Evolutionary conservation across 2,797 vertebrate genomes (phyloP).

Genomic region (Brotula barbata): DNA sequence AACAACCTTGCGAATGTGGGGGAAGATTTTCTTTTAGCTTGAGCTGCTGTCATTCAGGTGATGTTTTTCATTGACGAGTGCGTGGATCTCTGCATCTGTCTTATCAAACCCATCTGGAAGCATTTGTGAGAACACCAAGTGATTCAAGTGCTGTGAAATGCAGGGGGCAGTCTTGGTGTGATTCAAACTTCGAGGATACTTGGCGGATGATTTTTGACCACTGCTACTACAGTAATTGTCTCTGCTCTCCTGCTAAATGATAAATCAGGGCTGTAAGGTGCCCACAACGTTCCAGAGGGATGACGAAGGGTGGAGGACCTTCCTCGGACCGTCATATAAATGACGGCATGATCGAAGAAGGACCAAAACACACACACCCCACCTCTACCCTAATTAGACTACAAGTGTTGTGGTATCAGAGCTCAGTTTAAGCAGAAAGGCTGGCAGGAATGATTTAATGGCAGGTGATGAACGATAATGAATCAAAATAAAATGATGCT

Average conservation of each 20-base stretch:
- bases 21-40: too few species aligned
- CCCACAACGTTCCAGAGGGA: slow-evolving; percentile 30
- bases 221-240: too few species aligned
- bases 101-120: too few species aligned
- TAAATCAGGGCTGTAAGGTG: slow-evolving; percentile 31
- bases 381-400: slow-evolving; percentile 10
- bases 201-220: too few species aligned
- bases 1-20: too few species aligned
- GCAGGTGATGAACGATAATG: slow-evolving; percentile 29
- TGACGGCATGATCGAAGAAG: slow-evolving; percentile 31
- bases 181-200: too few species aligned
- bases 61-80: too few species aligned
- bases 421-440: slow-evolving; percentile 26
- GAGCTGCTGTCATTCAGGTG: too few species aligned
- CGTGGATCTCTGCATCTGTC: too few species aligned
- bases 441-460: slow-evolving; percentile 17
- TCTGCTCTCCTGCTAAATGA: slow-evolving; percentile 25
- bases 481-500: slow-evolving; percentile 25
- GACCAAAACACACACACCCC: background rate
- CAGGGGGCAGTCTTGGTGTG: too few species aligned
- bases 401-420: slow-evolving; percentile 14
- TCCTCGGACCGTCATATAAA: slow-evolving; percentile 48
- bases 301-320: slow-evolving; percentile 34
- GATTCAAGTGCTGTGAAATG: too few species aligned
- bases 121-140: too few species aligned